phyloP scores from a whole-genome alignment of 1,140 invertebrate genomes.

The Bradynema listronoti region DNA sequence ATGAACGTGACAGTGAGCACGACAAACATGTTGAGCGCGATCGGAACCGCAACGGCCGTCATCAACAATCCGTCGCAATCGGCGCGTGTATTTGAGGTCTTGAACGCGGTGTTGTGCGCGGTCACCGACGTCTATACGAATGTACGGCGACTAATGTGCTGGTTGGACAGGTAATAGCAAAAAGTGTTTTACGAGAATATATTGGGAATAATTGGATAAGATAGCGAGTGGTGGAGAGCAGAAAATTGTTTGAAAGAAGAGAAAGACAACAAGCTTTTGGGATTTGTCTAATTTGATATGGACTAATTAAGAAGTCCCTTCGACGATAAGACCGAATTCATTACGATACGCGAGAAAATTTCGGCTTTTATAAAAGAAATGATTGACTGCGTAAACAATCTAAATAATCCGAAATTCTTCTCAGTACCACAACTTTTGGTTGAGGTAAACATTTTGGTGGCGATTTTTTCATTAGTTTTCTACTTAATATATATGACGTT shows the following conservation, averaged over 20 bases:
- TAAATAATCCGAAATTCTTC: conserved; percentile 40
- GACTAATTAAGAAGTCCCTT: conserved; percentile 24
- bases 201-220: too few species aligned
- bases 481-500: neutral
- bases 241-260: too few species aligned
- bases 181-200: too few species aligned
- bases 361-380: conserved; percentile 26
- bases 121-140: conserved; percentile 30
- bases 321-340: conserved; percentile 29
- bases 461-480: conserved; percentile 5
- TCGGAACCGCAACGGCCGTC: conserved; percentile 27
- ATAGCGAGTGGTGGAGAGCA: conserved; percentile 5
- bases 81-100: conserved; percentile 23
- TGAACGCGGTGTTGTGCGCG: conserved; percentile 33
- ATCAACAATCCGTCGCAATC: conserved; percentile 35
- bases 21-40: conserved; percentile 35
- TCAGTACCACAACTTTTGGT: conserved; percentile 40
- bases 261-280: neutral
- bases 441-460: conserved; percentile 16
- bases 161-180: conserved; percentile 36
- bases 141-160: conserved; percentile 36
- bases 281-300: neutral
- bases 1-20: conserved; percentile 22
- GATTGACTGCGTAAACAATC: conserved; percentile 37
- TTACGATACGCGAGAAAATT: conserved; percentile 17